phyloP scores from a whole-genome alignment of 2,113 vertebrate genomes.

The Marmota monax region DNA sequence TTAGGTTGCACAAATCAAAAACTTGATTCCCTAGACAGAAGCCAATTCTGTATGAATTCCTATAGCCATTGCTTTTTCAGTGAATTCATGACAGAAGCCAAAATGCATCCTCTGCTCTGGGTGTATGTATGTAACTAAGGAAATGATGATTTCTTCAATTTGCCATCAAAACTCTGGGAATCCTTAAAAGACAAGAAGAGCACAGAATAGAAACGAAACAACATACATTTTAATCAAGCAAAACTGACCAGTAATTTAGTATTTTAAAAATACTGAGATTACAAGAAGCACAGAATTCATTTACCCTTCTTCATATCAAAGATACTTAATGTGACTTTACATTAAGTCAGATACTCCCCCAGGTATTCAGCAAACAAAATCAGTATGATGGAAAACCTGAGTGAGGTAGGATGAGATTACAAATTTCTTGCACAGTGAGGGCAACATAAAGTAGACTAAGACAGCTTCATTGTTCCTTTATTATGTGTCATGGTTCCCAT shows the following conservation, averaged over 20 bases:
- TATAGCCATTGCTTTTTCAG: neutral
- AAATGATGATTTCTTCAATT: conserved; percentile 49
- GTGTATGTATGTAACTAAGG: neutral
- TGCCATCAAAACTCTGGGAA: conserved; percentile 54
- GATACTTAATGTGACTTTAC: conserved; percentile 48
- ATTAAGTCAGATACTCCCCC: conserved; percentile 1
- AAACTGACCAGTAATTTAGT: conserved; percentile 18
- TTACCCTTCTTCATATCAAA: conserved; percentile 57
- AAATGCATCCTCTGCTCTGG: neutral
- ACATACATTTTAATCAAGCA: neutral
- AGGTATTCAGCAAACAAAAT: conserved; percentile 64
- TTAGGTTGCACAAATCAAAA: conserved; percentile 65
- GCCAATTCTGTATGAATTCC: conserved; percentile 41
- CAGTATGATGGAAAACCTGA: conserved; percentile 61
- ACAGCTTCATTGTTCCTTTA: conserved; percentile 50
- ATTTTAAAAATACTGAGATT: conserved; percentile 56
- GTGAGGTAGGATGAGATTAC: conserved; percentile 58
- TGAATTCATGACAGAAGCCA: conserved; percentile 22
- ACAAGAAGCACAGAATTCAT: conserved; percentile 49
- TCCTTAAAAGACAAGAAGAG: conserved; percentile 37
- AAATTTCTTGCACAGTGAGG: conserved; percentile 54
- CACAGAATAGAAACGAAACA: conserved; percentile 35
- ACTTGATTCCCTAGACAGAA: conserved; percentile 40
- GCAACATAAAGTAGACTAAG: neutral
- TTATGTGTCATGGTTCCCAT: conserved; percentile 36